These are phyloP conservation scores for Acipenser oxyrinchus DNA, from an alignment of 2,797 vertebrate genomes.

Conservation along the genomic window DNA sequence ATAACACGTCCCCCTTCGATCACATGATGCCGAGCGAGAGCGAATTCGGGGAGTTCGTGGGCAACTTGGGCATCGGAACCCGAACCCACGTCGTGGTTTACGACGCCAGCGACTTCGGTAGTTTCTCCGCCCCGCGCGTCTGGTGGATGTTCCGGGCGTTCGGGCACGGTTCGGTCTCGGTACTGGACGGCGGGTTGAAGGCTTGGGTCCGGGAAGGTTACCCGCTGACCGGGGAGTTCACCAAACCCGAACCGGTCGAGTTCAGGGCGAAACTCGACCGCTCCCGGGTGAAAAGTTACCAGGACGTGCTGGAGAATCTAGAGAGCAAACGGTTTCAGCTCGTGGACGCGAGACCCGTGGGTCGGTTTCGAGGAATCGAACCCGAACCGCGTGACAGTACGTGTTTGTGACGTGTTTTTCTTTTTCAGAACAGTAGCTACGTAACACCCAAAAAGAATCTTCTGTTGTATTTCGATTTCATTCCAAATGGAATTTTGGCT, in stretches of 20 bases:
- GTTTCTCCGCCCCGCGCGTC: constrained; percentile 75
- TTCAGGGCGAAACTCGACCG: constrained; percentile 58
- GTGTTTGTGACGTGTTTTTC: constrained; percentile 11
- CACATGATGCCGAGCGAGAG: constrained; percentile 75
- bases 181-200: constrained; percentile 82
- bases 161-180: constrained; percentile 76
- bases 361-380: constrained; percentile 73
- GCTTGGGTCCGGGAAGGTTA: constrained; percentile 72
- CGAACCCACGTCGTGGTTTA: constrained; percentile 88
- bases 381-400: constrained; percentile 80
- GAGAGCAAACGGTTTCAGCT: constrained; percentile 60
- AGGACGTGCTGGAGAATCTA: constrained; percentile 77
- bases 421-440: too few species aligned
- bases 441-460: too few species aligned
- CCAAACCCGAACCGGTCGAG: constrained; percentile 37
- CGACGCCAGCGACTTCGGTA: constrained; percentile 75
- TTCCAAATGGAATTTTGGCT: too few species aligned
- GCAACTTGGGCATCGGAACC: constrained; percentile 70
- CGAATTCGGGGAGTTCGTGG: constrained; percentile 71
- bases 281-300: constrained; percentile 74
- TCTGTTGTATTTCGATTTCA: too few species aligned
- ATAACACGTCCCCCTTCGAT: constrained; percentile 58
- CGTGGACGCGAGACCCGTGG: constrained; percentile 76
- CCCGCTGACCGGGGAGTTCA: constrained; percentile 56
- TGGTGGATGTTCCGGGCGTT: constrained; percentile 97